Conservation (phyloP, 2,113 vertebrate species). For the Chloropsis cyanopogon region DNA sequence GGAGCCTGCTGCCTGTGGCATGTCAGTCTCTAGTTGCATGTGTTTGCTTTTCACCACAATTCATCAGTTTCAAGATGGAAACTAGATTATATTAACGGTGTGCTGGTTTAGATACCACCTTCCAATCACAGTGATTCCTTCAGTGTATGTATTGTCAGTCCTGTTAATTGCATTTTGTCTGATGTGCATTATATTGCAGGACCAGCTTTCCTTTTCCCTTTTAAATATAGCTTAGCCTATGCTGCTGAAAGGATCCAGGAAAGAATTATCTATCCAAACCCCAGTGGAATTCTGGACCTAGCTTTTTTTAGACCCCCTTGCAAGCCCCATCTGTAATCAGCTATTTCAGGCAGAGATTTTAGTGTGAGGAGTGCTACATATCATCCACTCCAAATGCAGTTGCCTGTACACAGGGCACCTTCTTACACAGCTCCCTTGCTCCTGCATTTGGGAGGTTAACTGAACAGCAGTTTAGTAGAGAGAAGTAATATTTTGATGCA, state of each 20-base stretch:
- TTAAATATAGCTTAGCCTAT: background rate
- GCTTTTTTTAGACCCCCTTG: background rate
- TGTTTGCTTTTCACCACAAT: background rate
- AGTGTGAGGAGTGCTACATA: background rate
- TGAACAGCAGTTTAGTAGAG: background rate
- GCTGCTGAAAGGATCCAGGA: background rate
- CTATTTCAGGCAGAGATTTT: background rate
- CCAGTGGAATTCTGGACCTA: background rate
- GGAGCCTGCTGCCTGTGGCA: background rate
- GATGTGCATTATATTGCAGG: background rate
- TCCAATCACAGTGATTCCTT: background rate
- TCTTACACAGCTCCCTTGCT: background rate
- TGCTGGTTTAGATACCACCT: background rate
- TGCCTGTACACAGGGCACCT: background rate
- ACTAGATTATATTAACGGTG: background rate
- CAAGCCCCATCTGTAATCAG: background rate
- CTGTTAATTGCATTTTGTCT: background rate
- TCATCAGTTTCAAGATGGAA: background rate
- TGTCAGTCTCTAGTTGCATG: background rate
- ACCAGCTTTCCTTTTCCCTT: background rate
- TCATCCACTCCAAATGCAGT: background rate
- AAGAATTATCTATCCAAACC: background rate
- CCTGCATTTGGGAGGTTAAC: background rate
- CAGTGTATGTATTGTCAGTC: background rate
- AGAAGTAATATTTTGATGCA: background rate